phyloP scores from a whole-genome alignment of 2,888 invertebrate genomes.

The Rapana venosa region DNA sequence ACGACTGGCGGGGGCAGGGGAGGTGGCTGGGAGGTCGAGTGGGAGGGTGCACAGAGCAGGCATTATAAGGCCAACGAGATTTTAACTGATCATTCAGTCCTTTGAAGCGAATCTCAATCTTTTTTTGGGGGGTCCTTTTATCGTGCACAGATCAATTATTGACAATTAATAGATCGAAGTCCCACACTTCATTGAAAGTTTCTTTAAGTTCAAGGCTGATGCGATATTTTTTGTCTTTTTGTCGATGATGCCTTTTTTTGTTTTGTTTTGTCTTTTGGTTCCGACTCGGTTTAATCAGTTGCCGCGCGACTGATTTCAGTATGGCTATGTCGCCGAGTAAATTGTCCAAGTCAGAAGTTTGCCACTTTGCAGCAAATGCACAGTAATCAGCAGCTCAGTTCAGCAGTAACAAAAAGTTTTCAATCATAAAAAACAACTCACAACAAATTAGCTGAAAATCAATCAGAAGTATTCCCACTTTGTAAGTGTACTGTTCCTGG shows the following conservation, averaged over 20 bases:
- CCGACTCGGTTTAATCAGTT: not conserved
- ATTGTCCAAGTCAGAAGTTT: too few relatives aligned
- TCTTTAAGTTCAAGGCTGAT: not conserved
- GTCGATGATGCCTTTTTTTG: not conserved
- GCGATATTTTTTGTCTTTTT: not conserved
- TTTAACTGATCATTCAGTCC: not conserved
- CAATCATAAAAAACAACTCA: too few relatives aligned
- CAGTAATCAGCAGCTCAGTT: too few relatives aligned
- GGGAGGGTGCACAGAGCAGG: slow-evolving; percentile 38
- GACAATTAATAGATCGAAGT: not conserved
- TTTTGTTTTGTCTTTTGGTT: not conserved
- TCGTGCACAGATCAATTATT: not conserved
- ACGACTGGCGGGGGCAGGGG: not conserved
- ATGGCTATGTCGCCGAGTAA: too few relatives aligned
- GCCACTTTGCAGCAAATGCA: too few relatives aligned
- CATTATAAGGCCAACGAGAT: slow-evolving; percentile 5
- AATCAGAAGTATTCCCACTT: too few relatives aligned
- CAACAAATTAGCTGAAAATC: too few relatives aligned
- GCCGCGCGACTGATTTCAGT: too few relatives aligned
- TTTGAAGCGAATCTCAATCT: not conserved
- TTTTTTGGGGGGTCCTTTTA: not conserved
- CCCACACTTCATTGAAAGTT: not conserved
- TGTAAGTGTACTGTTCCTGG: too few relatives aligned
- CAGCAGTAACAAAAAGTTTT: too few relatives aligned
- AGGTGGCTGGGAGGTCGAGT: not conserved